These are phyloP conservation scores for Holocentrus rufus DNA, from an alignment of 2,797 vertebrate species.

Conservation along the genomic window DNA sequence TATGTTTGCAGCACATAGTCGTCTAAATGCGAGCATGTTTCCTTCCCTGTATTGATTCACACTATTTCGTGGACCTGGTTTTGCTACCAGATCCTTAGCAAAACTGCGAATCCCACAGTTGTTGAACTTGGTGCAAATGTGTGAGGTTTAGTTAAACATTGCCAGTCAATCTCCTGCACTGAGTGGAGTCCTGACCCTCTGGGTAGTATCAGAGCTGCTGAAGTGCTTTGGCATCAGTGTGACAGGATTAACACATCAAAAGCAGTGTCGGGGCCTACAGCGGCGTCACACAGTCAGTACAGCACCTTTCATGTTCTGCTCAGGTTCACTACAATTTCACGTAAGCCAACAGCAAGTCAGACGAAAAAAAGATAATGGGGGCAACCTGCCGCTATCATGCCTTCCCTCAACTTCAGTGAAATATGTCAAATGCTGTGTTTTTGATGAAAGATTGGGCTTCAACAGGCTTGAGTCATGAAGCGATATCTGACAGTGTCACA, in stretches of 20 bases:
- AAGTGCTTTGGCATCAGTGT: slow-evolving; percentile 80
- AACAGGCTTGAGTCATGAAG: slow-evolving; percentile 69
- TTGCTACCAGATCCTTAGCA: slow-evolving; percentile 40
- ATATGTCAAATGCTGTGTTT: slow-evolving; percentile 77
- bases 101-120: slow-evolving; percentile 56
- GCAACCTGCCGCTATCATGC: slow-evolving; percentile 76
- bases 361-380: slow-evolving; percentile 77
- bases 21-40: slow-evolving; percentile 16
- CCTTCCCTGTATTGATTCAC: slow-evolving; percentile 30
- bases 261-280: slow-evolving; percentile 78
- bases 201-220: slow-evolving; percentile 77
- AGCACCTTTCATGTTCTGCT: slow-evolving; percentile 84
- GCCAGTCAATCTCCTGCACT: slow-evolving; percentile 71
- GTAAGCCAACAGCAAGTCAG: slow-evolving; percentile 79
- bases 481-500: slow-evolving; percentile 75
- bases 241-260: slow-evolving; percentile 86
- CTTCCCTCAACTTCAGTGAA: slow-evolving; percentile 73
- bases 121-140: slow-evolving; percentile 69
- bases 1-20: slow-evolving; percentile 18
- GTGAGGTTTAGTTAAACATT: slow-evolving; percentile 76
- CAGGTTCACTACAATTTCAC: slow-evolving; percentile 82
- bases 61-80: slow-evolving; percentile 24
- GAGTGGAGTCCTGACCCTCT: slow-evolving; percentile 73
- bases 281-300: slow-evolving; percentile 74
- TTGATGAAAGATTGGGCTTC: slow-evolving; percentile 78